Conservation (phyloP, 2,797 vertebrate species). For the Enteromius trimaculatus region DNA sequence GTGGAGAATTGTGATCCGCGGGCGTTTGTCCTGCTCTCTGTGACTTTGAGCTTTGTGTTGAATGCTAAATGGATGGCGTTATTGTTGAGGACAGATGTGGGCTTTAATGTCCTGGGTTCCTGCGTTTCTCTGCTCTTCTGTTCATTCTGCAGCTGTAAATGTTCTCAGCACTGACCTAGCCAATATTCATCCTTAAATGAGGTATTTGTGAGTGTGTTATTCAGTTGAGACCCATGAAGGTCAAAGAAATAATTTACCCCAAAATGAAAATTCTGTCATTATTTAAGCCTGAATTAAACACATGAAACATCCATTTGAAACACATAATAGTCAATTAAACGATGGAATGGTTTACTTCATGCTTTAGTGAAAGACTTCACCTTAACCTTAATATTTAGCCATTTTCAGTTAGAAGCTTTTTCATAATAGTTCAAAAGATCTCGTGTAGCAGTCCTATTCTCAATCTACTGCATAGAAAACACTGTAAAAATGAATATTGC, state of each 20-base stretch:
- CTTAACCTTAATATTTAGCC: not conserved
- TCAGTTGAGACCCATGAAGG: not conserved
- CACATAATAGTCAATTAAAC: not conserved
- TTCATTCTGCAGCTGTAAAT: not conserved
- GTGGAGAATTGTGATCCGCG: not conserved
- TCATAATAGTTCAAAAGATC: not conserved
- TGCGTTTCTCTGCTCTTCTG: not conserved
- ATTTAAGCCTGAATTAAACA: not conserved
- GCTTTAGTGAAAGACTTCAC: not conserved
- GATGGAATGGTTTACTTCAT: not conserved
- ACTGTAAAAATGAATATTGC: conserved; percentile 1
- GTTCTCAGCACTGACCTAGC: not conserved
- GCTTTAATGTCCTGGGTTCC: conserved; percentile 47
- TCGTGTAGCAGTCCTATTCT: not conserved
- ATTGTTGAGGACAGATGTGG: conserved; percentile 35
- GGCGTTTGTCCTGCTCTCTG: not conserved
- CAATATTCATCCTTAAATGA: not conserved
- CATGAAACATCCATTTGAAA: not conserved
- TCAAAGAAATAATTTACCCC: not conserved
- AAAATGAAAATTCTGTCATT: not conserved
- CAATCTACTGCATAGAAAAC: not conserved
- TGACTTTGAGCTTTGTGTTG: conserved; percentile 21
- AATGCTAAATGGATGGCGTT: conserved; percentile 29
- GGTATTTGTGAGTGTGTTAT: not conserved
- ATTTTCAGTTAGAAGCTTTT: not conserved